Evolutionary conservation across 2,113 vertebrate genomes (phyloP), one percentile per base, ranked within the genome.

Genomic region (Barbus barbus): DNA sequence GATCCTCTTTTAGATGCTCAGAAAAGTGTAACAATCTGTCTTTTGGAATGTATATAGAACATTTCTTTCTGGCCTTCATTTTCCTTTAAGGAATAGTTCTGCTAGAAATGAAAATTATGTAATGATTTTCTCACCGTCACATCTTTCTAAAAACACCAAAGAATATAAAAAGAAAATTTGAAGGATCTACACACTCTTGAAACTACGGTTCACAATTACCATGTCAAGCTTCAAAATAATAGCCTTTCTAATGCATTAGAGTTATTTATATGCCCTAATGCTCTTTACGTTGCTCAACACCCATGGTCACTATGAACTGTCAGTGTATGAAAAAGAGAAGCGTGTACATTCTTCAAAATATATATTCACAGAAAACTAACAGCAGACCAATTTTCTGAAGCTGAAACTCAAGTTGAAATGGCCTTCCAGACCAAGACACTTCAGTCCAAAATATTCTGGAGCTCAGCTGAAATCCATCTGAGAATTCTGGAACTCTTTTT

Each of bases 11-110:
- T 12, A 24, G 51, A 76, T 31, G 14, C 38, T 76, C 16, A 36
- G 58, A 8, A 26, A 26, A 48, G 26, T 12, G 9, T 22, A 24
- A 83, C 41, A 51, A 38, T 83, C 61, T 82, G 84, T 72, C 46
- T 86, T 87, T 86, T 77, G 86, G 84, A 90, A 83, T 22, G n/a
- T 16, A 9, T 6, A 28, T 28, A 26, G 0, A 71, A 60, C 16
- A 41, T 6, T 0, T 2, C 22, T 56, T 56, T 56, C 38, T 9
- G 56, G 18, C 3, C 9, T 58, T 83, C 61, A 31, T 9, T 75
- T 75, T 46, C 9, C 73, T 75, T 75, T 33, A 67, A 36, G 63
- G 31, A 67, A 67, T 33, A 67, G 7, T 31, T 31, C 28, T 18
- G 14, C 26, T 12, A 63, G 13, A 63, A 31, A 16, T 63, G 58